These are phyloP conservation scores for Thereva nobilitata DNA, from an alignment of 2,888 invertebrate genomes.

Conservation along the genomic window DNA sequence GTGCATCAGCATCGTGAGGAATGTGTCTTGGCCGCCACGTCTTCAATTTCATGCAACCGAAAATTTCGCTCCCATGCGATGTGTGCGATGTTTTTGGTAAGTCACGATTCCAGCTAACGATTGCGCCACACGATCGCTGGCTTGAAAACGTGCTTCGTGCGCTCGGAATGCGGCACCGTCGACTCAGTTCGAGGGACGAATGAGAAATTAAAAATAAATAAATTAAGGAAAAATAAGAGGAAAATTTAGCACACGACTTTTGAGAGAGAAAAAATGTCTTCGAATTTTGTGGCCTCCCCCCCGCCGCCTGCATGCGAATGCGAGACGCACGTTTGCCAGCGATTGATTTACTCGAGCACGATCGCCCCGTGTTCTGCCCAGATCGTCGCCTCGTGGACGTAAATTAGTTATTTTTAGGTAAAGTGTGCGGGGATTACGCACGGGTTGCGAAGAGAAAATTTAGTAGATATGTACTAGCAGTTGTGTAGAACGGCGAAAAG, in stretches of 20 bases:
- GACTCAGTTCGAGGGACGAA: slow-evolving; percentile 23
- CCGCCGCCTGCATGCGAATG: slow-evolving; percentile 13
- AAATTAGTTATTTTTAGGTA: slow-evolving; percentile 29
- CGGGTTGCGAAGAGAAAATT: too few relatives aligned
- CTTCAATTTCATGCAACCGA: slow-evolving; percentile 19
- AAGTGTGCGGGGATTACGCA: slow-evolving; percentile 15
- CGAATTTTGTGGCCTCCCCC: slow-evolving; percentile 6
- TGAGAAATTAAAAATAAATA: slow-evolving; percentile 9
- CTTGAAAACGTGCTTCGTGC: slow-evolving; percentile 22
- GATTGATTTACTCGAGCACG: slow-evolving; percentile 31
- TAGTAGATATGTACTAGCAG: too few relatives aligned
- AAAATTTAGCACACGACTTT: slow-evolving; percentile 33
- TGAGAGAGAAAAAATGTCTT: slow-evolving; percentile 11
- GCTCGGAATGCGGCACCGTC: slow-evolving; percentile 19
- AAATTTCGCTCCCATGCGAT: slow-evolving; percentile 10
- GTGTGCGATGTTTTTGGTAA: slow-evolving; percentile 32
- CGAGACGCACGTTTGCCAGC: slow-evolving; percentile 28
- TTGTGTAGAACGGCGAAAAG: too few relatives aligned
- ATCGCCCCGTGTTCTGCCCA: slow-evolving; percentile 29
- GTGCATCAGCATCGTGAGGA: slow-evolving; percentile 10
- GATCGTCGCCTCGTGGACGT: slow-evolving; percentile 20
- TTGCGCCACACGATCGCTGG: slow-evolving; percentile 28
- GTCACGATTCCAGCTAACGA: slow-evolving; percentile 27
- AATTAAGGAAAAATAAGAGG: slow-evolving; percentile 17
- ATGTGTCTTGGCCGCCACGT: neutral